Conservation (phyloP, 1,140 invertebrate species). For the Pachyrhynchus sulphureomaculatus region DNA sequence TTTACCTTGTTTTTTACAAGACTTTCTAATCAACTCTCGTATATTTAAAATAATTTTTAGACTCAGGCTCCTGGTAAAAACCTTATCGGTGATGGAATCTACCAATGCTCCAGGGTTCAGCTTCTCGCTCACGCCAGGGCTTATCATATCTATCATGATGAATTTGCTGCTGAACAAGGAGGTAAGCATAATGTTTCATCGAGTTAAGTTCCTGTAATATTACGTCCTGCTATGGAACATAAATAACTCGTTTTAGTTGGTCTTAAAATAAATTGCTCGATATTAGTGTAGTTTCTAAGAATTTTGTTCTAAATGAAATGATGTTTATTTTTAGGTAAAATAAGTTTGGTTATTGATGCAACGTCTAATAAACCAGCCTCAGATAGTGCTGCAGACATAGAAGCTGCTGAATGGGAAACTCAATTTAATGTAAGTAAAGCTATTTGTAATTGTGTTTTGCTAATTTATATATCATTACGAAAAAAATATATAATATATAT, state of each 20-base stretch:
- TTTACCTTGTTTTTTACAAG: too few species aligned
- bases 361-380: constrained; percentile 29
- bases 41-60: too few species aligned
- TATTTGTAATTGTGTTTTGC: too few species aligned
- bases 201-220: too few species aligned
- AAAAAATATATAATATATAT: too few species aligned
- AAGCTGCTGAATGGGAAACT: constrained; percentile 23
- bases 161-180: constrained; percentile 49
- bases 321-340: constrained; percentile 27
- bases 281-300: too few species aligned
- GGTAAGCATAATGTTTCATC: constrained; percentile 37
- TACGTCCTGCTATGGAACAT: too few species aligned
- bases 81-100: constrained; percentile 22
- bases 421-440: constrained; percentile 24
- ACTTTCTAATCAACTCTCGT: too few species aligned
- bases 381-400: constrained; percentile 23
- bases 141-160: constrained; percentile 58
- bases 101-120: constrained; percentile 26
- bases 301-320: neutral
- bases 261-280: too few species aligned
- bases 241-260: too few species aligned
- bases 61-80: constrained; percentile 4
- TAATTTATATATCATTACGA: too few species aligned
- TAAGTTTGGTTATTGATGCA: constrained; percentile 33
- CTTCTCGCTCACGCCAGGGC: constrained; percentile 44